Evolutionary conservation across 2,113 vertebrate genomes (phyloP), one percentile per base, ranked within the genome.

Genomic region (Puntigrus tetrazona): DNA sequence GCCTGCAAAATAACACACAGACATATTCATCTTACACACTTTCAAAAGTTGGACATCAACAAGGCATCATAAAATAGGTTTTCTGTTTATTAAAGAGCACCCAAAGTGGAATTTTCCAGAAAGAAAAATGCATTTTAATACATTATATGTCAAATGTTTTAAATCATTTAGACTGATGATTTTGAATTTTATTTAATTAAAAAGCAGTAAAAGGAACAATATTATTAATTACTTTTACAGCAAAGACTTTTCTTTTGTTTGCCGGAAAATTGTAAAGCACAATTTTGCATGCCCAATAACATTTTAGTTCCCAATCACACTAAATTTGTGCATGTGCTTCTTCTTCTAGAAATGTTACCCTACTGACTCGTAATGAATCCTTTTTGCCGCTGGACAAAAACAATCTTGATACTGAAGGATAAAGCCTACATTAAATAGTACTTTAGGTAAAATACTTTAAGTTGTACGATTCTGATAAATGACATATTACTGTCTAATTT

Each of bases 1-100:
- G 96, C 95, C 98, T 99, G 94, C 95, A 75, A 77, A 43, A 83
- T 45, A 88, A 43, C 63, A 81, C n/a, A 82, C 43, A 29, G 14
- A 14, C 20, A 83, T 57, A 83, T 36, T 89, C 25, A 81, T 75
- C 61, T 76, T 34, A 73, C 55, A 84, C 82, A 69, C 34, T 43
- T 11, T 31, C 3, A 34, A 29, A 31, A 81, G 27, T 38, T 14
- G 4, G 18, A 25, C 22, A 50, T 70, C 1, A 45, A 31, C 31
- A n/a, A 25, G 50, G 50, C 18, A 59, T 1, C 16, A 9, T 50
- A n/a, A 25, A 81, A 41, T 31, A n/a, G 41, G 67, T 72, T 41
- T 72, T 72, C 67, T 72, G 20, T 72, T 9, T 41, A 41, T 38
- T 72, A n/a, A 7, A 3, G 63, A 67, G 29, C 27, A 31, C 61